These are phyloP conservation scores for Anser brachyrhynchus DNA, from an alignment of 2,113 vertebrate species.

Conservation along the genomic window DNA sequence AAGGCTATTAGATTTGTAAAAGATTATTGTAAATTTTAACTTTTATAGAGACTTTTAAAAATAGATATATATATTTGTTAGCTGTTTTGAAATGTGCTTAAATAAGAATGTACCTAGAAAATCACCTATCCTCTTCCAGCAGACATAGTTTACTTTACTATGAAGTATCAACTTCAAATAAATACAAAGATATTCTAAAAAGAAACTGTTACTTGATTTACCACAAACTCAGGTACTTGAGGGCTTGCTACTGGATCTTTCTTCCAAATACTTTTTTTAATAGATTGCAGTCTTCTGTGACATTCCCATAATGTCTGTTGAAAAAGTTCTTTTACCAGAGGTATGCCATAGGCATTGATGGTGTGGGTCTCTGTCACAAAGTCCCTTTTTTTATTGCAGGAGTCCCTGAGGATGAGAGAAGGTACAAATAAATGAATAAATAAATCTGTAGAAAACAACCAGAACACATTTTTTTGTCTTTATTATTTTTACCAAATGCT, in stretches of 20 bases:
- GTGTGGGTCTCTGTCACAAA: not conserved
- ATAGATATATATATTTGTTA: not conserved
- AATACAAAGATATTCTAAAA: not conserved
- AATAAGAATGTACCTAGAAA: not conserved
- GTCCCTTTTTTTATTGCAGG: not conserved
- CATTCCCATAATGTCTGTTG: not conserved
- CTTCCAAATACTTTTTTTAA: not conserved
- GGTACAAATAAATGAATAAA: not conserved
- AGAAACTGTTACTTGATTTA: not conserved
- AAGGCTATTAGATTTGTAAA: not conserved
- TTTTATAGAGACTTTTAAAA: not conserved
- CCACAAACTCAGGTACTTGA: not conserved
- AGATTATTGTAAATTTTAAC: not conserved
- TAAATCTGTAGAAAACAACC: not conserved
- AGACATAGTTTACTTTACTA: not conserved
- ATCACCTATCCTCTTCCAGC: not conserved
- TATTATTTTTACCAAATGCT: not conserved
- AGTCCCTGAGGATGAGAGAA: not conserved
- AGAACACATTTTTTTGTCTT: not conserved
- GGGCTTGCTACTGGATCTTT: not conserved
- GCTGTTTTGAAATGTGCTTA: not conserved
- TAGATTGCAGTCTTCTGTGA: not conserved
- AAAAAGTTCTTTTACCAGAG: not conserved
- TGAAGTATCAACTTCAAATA: not conserved
- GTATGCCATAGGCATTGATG: fast-evolving